Evolutionary conservation across 2,888 invertebrate species (phyloP), one percentile per base, ranked within the genome.

Genomic region (Chorisops tibialis): DNA sequence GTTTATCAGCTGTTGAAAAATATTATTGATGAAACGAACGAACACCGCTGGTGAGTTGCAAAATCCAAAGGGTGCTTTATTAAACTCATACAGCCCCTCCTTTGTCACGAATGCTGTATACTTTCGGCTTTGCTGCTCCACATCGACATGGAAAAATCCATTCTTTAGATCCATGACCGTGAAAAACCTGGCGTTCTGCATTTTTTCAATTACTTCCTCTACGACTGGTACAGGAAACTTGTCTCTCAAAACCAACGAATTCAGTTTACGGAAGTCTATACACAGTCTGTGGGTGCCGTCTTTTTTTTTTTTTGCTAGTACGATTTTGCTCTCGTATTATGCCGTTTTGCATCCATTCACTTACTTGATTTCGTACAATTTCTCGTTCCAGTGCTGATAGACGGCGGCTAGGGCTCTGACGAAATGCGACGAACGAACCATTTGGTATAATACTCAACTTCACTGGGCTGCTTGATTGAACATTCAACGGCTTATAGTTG

Each of bases 231-330:
- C 51, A 1, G 73, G 74, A 62, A 67, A 73, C 48, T 68, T 63
- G 37, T 73, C 72, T 50, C 70, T 71, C 1, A 68, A 60, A 2
- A 74, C 69, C 49, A 71, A 68, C 30, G 68, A 61, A 66, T 78
- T 78, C 4, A 77, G 47, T 18, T 61, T 62, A 16, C 77, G 59
- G 62, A 72, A 79, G 61, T 78, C 75, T 0, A 77, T 68, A 62
- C 75, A 77, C 63, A 65, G 12, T 41, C 62, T n/a, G n/a, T n/a
- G n/a, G n/a, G n/a, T n/a, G n/a, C n/a, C n/a, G n/a, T n/a, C n/a
- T n/a, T n/a, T n/a, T 59, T 41, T 61, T 62, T 22, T 65, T 65
- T 39, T 67, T 68, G 1, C 70, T 68, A 16, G 72, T 18, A 9
- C 62, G 63, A 7, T 65, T 50, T n/a, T 63, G 63, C 1, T 69